Percentiles rank a stretch among this genome's conserved stretches.
These are phyloP conservation scores for Peribatodes rhomboidaria DNA, from an alignment of 2,888 invertebrate genomes.

Conservation along the genomic window DNA sequence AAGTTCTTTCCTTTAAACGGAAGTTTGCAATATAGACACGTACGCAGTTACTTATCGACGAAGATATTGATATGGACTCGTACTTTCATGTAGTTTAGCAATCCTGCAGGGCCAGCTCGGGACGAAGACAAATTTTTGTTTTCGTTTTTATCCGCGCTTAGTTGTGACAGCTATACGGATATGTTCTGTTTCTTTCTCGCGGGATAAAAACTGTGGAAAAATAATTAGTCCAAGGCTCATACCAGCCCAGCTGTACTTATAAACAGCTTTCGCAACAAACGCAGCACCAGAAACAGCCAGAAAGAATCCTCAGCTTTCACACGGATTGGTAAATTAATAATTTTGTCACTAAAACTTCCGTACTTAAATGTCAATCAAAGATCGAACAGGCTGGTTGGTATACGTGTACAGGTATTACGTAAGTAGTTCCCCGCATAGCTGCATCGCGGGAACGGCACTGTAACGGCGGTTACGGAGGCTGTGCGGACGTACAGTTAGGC, in stretches of 20 bases:
- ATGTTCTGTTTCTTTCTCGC: too few species aligned
- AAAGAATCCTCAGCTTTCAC: slow-evolving; percentile 1
- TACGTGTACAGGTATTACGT: slow-evolving; percentile 16
- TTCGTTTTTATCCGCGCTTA: too few species aligned
- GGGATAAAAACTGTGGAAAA: too few species aligned
- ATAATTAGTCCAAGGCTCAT: too few species aligned
- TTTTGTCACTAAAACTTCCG: background rate
- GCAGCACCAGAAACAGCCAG: background rate
- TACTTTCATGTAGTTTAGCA: too few species aligned
- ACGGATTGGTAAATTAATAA: background rate
- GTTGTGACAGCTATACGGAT: too few species aligned
- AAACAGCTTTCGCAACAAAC: background rate
- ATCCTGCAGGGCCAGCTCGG: too few species aligned
- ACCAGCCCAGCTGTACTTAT: background rate
- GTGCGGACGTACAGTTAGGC: slow-evolving; percentile 74
- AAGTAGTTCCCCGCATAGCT: slow-evolving; percentile 25
- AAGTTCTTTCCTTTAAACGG: background rate
- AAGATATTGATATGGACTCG: too few species aligned
- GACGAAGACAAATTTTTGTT: too few species aligned
- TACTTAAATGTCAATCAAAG: slow-evolving; percentile 21
- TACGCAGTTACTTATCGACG: background rate
- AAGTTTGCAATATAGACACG: background rate
- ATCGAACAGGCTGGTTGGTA: slow-evolving; percentile 12
- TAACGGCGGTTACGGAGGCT: slow-evolving; percentile 69
- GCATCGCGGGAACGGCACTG: slow-evolving; percentile 33